phyloP scores from a whole-genome alignment of 2,113 vertebrate species.

The Copsychus sechellarum region DNA sequence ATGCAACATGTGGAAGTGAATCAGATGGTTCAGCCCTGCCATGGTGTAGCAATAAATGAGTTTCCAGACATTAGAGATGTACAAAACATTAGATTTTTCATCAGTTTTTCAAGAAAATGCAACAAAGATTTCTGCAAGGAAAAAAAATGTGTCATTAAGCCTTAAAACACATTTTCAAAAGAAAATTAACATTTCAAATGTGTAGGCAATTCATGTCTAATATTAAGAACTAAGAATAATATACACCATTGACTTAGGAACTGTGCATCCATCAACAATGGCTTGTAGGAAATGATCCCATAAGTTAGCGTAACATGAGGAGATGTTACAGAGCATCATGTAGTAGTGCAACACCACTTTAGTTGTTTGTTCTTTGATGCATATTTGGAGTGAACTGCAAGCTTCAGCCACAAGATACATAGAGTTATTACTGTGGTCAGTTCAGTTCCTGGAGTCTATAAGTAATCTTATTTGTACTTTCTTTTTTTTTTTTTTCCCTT shows the following conservation, averaged over 20 bases:
- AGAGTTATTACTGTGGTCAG: not conserved
- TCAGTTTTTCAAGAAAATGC: not conserved
- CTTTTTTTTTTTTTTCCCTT: not conserved
- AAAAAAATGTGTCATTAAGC: not conserved
- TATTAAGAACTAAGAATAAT: not conserved
- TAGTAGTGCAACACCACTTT: not conserved
- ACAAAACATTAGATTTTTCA: not conserved
- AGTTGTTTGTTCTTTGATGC: not conserved
- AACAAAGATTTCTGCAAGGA: not conserved
- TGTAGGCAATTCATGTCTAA: not conserved
- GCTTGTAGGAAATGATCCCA: not conserved
- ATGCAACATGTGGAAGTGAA: not conserved
- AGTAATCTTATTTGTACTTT: conserved; percentile 9
- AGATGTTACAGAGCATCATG: not conserved
- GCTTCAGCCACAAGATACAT: not conserved
- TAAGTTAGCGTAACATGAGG: not conserved
- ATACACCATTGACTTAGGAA: not conserved
- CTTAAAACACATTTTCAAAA: not conserved
- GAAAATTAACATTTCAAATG: not conserved
- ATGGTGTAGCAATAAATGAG: not conserved
- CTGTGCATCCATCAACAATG: not conserved
- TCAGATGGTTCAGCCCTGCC: not conserved
- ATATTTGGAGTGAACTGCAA: not conserved
- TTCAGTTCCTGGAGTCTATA: not conserved
- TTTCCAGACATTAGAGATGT: not conserved